A percentile compares a stretch with the other conserved stretches of the same genome.
Conservation (phyloP, 2,888 invertebrate species). For the Gymnoscelis rufifasciata region DNA sequence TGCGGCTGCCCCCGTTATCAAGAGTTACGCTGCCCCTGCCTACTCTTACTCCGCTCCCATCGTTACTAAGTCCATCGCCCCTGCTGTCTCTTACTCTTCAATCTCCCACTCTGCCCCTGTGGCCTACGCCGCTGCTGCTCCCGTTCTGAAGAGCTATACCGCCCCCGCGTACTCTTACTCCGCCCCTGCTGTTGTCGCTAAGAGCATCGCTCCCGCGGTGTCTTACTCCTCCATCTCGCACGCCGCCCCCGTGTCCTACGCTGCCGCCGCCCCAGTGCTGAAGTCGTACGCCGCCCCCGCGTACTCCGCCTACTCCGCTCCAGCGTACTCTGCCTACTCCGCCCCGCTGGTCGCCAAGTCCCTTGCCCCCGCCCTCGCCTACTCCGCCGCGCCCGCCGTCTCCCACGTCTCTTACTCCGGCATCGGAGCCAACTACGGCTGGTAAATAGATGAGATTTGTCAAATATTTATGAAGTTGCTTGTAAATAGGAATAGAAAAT, state of each 20-base stretch:
- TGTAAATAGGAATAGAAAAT: constrained; percentile 28
- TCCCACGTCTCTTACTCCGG: constrained; percentile 83
- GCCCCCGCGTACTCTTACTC: constrained; percentile 46
- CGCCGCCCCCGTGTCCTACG: constrained; percentile 54
- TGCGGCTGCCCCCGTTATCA: too few relatives aligned
- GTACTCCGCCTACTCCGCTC: constrained; percentile 41
- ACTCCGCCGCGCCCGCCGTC: constrained; percentile 80
- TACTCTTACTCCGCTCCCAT: constrained; percentile 49
- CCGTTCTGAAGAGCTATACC: constrained; percentile 25
- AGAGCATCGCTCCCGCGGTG: constrained; percentile 49
- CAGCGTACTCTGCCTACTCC: constrained; percentile 45
- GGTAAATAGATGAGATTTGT: constrained; percentile 42
- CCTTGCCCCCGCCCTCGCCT: constrained; percentile 49
- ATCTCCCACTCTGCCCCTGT: constrained; percentile 27
- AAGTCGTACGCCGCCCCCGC: constrained; percentile 41
- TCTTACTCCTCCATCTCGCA: too few relatives aligned
- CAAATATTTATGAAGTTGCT: constrained; percentile 27
- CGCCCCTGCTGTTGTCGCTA: constrained; percentile 49
- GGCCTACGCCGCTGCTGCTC: constrained; percentile 14
- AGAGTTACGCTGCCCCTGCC: too few relatives aligned
- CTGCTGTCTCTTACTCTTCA: constrained; percentile 42
- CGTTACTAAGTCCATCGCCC: constrained; percentile 25
- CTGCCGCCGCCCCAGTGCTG: constrained; percentile 57
- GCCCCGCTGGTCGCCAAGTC: constrained; percentile 61
- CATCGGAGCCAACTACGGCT: constrained; percentile 70